Evolutionary conservation across 2,797 vertebrate species (phyloP).

Genomic region (Halcyon chelicuti): DNA sequence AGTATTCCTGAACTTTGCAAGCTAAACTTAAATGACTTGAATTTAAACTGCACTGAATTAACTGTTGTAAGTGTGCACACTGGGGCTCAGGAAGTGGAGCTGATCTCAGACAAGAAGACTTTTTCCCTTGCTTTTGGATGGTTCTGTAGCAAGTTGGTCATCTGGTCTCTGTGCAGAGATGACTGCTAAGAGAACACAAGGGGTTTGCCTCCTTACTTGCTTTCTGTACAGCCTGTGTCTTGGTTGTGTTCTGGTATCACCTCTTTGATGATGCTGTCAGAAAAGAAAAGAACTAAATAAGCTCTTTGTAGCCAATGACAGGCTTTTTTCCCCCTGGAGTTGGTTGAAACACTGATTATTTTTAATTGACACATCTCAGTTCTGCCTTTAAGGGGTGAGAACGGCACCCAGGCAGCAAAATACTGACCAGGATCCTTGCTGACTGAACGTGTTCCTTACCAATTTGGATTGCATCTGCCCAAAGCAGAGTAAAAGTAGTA

Average conservation of each 20-base stretch:
- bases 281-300: not conserved
- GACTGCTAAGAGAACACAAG: not conserved
- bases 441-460: not conserved
- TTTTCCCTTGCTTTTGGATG: not conserved
- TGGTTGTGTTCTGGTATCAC: not conserved
- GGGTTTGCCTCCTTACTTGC: not conserved
- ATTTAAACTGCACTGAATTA: constrained; percentile 38
- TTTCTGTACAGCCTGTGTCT: not conserved
- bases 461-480: not conserved
- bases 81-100: not conserved
- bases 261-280: not conserved
- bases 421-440: not conserved
- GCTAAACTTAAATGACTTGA: constrained; percentile 7
- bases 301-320: not conserved
- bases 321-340: not conserved
- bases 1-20: not conserved
- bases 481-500: not conserved
- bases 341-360: constrained; percentile 18
- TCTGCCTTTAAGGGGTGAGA: not conserved
- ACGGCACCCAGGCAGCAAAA: not conserved
- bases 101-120: not conserved
- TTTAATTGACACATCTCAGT: not conserved
- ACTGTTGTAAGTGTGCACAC: not conserved
- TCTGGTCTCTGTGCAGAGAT: constrained; percentile 19
- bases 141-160: constrained; percentile 10